Conservation (phyloP, 2,797 vertebrate genomes). For the Myoxocephalus aenaeus region DNA sequence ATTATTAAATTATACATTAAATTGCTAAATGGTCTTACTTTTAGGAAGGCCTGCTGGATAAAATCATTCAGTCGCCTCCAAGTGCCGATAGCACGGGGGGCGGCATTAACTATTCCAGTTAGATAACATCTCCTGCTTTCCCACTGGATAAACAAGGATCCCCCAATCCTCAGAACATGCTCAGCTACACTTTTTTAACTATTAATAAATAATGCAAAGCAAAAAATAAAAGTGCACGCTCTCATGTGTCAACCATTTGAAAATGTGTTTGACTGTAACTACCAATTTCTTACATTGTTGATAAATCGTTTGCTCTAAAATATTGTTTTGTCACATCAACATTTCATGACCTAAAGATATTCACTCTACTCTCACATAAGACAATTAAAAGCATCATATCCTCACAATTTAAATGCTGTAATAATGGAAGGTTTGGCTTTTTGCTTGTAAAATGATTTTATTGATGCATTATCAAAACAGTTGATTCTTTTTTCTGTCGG, state of each 20-base stretch:
- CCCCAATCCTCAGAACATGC: conserved; percentile 12
- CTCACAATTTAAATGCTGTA: not conserved
- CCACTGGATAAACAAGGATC: conserved; percentile 24
- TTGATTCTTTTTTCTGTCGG: not conserved
- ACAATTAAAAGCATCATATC: not conserved
- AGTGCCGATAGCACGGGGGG: conserved; percentile 61
- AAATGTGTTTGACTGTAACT: not conserved
- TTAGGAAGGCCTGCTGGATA: conserved; percentile 27
- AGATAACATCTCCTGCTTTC: conserved; percentile 67
- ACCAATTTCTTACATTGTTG: no score
- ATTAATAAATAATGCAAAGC: not conserved
- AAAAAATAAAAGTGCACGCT: no score
- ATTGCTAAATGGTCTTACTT: not conserved
- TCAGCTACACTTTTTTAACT: not conserved
- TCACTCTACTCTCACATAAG: not conserved
- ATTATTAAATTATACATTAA: not conserved
- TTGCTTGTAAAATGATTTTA: not conserved
- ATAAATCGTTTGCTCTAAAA: not conserved
- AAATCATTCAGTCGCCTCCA: conserved; percentile 49
- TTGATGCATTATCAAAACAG: not conserved
- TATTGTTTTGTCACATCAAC: not conserved
- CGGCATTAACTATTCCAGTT: conserved; percentile 34
- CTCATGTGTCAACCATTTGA: not conserved
- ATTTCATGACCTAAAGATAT: not conserved
- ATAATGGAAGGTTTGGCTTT: not conserved